These are phyloP conservation scores for Serilophus lunatus DNA, from an alignment of 2,113 vertebrate genomes.

Conservation along the genomic window DNA sequence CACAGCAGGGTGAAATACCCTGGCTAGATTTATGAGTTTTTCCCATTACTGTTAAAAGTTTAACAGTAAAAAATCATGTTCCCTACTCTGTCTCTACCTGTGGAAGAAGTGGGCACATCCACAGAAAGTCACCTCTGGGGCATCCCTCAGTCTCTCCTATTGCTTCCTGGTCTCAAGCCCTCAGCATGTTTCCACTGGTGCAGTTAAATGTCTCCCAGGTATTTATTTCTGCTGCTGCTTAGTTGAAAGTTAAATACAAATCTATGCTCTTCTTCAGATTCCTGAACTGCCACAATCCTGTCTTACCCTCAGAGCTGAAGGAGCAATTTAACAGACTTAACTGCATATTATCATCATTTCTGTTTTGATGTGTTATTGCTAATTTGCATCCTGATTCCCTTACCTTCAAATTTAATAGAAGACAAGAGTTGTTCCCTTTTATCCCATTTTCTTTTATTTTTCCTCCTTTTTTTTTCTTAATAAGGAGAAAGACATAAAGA, in stretches of 20 bases:
- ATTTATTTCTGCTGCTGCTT: constrained; percentile 15
- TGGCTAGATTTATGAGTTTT: not conserved
- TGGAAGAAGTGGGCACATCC: not conserved
- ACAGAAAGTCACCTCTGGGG: not conserved
- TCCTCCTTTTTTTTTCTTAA: not conserved
- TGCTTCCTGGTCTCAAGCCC: not conserved
- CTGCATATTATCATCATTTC: constrained; percentile 56
- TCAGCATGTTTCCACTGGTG: not conserved
- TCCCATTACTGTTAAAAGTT: not conserved
- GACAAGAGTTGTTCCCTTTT: constrained; percentile 30
- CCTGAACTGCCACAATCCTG: not conserved
- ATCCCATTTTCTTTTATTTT: not conserved
- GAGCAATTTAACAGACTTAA: constrained; percentile 64
- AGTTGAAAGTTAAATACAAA: constrained; percentile 4
- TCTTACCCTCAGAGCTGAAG: constrained; percentile 38
- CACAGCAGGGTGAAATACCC: not conserved
- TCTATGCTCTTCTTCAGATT: constrained; percentile 5
- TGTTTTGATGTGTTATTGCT: constrained; percentile 56
- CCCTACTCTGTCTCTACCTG: not conserved
- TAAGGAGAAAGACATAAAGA: constrained; percentile 42
- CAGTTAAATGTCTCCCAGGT: not conserved
- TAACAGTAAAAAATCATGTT: not conserved
- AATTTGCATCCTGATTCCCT: constrained; percentile 64
- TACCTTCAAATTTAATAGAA: constrained; percentile 60
- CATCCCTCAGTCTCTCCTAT: not conserved